Evolutionary conservation across 2,888 invertebrate species (phyloP).

Genomic region (Athalia cordata): DNA sequence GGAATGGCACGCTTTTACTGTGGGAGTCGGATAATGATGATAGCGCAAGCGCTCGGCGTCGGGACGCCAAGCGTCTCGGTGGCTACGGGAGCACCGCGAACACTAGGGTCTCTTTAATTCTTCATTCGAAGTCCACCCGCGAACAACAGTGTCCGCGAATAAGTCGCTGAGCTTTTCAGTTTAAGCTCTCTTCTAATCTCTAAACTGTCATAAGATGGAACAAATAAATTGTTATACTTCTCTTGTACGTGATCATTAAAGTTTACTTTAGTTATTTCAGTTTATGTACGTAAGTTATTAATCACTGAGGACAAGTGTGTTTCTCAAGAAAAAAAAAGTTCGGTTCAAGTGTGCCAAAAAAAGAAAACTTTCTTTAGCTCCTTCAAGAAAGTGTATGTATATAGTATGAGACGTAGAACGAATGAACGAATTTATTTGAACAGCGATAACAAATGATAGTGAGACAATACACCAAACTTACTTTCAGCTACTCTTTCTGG

Average conservation of each 20-base stretch:
- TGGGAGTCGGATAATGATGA: constrained; percentile 15
- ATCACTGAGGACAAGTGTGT: no score
- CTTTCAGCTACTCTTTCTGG: no score
- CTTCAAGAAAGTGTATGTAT: no score
- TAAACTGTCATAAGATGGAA: neutral
- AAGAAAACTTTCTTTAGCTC: no score
- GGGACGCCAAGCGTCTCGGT: constrained; percentile 34
- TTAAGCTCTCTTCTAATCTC: neutral
- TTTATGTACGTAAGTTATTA: no score
- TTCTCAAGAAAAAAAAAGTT: no score
- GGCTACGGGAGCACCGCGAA: constrained; percentile 48
- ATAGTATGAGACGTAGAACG: no score
- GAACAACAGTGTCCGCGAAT: constrained; percentile 45
- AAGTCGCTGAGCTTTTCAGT: neutral
- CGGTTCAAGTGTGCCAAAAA: no score
- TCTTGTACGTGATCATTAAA: neutral
- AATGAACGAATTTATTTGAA: no score
- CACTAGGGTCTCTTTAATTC: constrained; percentile 44
- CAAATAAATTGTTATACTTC: neutral
- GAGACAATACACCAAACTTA: no score
- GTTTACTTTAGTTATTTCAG: neutral
- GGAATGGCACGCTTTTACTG: neutral
- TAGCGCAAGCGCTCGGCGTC: constrained; percentile 44
- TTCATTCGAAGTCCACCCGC: constrained; percentile 62
- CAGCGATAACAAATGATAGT: no score